phyloP scores from a whole-genome alignment of 2,888 invertebrate genomes.

The Conchocele bisecta region DNA sequence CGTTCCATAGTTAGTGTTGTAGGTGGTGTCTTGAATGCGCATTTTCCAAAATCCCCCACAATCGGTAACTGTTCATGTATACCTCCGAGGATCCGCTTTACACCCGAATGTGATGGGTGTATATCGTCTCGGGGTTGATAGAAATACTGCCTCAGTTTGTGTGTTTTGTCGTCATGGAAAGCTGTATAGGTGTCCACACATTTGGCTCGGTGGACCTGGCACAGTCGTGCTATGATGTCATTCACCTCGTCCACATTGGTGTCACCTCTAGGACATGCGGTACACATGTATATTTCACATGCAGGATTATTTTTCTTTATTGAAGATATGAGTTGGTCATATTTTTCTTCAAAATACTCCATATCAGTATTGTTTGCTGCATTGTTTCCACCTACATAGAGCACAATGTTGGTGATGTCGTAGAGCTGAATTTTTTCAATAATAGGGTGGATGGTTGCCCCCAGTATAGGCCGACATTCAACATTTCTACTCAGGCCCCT shows the following conservation, averaged over 20 bases:
- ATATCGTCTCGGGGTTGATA: constrained; percentile 1
- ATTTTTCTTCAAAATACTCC: constrained; percentile 5
- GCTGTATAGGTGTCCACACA: background rate
- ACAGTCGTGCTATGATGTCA: background rate
- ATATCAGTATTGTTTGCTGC: constrained; percentile 1
- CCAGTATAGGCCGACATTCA: background rate
- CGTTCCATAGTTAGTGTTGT: too few relatives aligned
- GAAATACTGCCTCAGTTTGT: background rate
- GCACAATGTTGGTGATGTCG: background rate
- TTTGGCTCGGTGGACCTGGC: background rate
- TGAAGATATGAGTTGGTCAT: background rate
- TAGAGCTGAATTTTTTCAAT: background rate
- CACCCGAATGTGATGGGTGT: background rate
- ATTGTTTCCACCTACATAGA: constrained; percentile 5
- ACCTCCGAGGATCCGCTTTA: too few relatives aligned
- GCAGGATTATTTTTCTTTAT: background rate
- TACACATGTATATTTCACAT: background rate
- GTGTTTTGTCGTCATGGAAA: background rate
- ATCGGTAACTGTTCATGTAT: too few relatives aligned
- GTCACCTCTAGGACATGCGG: constrained; percentile 4
- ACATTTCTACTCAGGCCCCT: background rate
- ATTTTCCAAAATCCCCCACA: too few relatives aligned
- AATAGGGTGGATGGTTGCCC: background rate
- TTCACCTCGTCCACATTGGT: background rate
- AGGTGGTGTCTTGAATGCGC: too few relatives aligned